A percentile compares a stretch with the other conserved stretches of the same genome.
Conservation (phyloP, 2,113 vertebrate species). For the Ciconia stormi region DNA sequence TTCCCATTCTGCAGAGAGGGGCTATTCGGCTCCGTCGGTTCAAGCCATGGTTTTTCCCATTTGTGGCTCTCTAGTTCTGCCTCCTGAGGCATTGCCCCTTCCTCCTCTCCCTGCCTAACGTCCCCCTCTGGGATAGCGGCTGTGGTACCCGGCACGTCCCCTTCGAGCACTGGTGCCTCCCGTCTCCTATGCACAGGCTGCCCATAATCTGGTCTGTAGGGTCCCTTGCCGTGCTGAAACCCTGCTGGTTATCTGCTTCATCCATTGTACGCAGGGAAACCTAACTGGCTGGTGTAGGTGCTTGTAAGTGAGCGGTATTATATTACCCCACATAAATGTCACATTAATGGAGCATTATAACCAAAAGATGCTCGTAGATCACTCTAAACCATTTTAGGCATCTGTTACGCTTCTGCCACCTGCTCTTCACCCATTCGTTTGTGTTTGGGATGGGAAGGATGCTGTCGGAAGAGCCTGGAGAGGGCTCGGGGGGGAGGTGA, state of each 20-base stretch:
- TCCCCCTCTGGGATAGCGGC: neutral
- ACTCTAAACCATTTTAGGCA: constrained; percentile 47
- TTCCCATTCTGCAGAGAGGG: neutral
- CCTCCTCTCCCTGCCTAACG: neutral
- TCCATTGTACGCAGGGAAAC: neutral
- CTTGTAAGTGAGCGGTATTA: neutral
- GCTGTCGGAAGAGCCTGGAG: neutral
- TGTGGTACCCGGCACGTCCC: accelerated
- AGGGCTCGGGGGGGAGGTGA: neutral
- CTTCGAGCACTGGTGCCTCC: neutral
- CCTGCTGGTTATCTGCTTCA: neutral
- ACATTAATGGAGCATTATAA: constrained; percentile 58
- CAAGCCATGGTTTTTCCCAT: neutral
- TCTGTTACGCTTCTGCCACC: constrained; percentile 2
- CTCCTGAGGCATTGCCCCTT: neutral
- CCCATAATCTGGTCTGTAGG: neutral
- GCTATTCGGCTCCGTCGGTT: accelerated
- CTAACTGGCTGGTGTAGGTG: neutral
- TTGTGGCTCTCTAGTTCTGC: neutral
- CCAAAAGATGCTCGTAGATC: constrained; percentile 42
- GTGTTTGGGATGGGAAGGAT: constrained; percentile 19
- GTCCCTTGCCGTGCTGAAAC: neutral
- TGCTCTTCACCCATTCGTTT: constrained; percentile 31
- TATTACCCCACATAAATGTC: constrained; percentile 49
- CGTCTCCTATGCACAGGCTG: neutral